Base-by-base conservation (phyloP, 2,888 invertebrate species). In the Gerris lacustris region DNA sequence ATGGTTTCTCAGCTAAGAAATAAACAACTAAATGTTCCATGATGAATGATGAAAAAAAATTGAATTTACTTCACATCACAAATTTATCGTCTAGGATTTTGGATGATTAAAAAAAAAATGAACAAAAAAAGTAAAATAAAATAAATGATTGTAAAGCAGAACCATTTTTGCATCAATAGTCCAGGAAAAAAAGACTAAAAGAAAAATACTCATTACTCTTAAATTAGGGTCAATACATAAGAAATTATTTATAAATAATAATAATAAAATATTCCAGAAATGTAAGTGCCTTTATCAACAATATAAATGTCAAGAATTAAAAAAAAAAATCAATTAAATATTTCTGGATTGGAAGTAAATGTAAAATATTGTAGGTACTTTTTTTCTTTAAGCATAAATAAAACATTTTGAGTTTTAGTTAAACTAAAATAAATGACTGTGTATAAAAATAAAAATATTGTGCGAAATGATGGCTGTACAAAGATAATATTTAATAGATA, bases 1-100 rank as follows among this genome's bases (percentile, higher is more conserved):
- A 95, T 83, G 94, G 94, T 78, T 92, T 92, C 85, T 89, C 87
- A 79, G 89, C 88, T 79, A 91, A 86, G 83, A 88, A 67, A 44
- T 44, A 44, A 15, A 67, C 9, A 31, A 17, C 44, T 31, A 62
- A n/a, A 62, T n/a, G 15, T n/a, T 62, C n/a, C 62, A n/a, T n/a
- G 62, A 62, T 62, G n/a, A 62, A 62, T 4, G 4, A n/a, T 4
- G 4, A 62, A 62, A n/a, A n/a, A 62, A 4, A 62, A 62, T 62
- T 2, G 4, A 31, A 31, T 31, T 31, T 31, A 31, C 31, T 31
- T 31, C 31, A 31, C 31, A 31, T 31, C 31, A 31, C 31, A 31
- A 1, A 31, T 31, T 31, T 31, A 31, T 31, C 31, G 31, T 31
- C 31, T 31, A 31, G 31, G 31, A 31, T 31, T 31, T 31, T 31